Evolutionary conservation across 1,140 invertebrate genomes (phyloP), one percentile per base, ranked within the genome.

Genomic region (Micrasema minimum): DNA sequence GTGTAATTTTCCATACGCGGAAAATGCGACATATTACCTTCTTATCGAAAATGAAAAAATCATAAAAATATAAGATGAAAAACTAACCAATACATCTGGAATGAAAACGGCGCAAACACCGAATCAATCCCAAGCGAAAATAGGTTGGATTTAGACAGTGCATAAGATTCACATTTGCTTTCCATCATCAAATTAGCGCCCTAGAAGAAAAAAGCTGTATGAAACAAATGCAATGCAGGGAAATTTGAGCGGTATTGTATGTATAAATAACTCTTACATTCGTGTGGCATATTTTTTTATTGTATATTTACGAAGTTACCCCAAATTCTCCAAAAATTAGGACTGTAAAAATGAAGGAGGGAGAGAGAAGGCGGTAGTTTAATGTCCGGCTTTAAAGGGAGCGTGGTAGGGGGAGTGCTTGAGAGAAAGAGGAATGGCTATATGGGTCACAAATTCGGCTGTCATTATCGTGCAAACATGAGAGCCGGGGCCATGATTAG

Each of bases 1-100:
- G 50, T 10, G 9, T 48, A 66, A 41, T 43, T 53, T 71, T 38
- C 23, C 50, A 1, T 2, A 51, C 46, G 10, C 46, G 20, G n/a
- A 23, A 35, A 20, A n/a, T 14, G 37, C 46, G 20, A 12, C 46
- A 23, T 69, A 50, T 23, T 51, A 14, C 67, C 51, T 69, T 69
- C 20, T 22, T 12, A 51, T 14, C 55, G 35, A 18, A 62, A 51
- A 66, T 65, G 70, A 74, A 70, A 75, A 75, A 75, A 75, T 75
- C 74, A 75, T 75, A 75, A 75, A 75, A 75, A 75, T 75, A 75
- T 75, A 75, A 75, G 74, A 75, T 75, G 74, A 75, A 75, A 75
- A 75, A 75, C 74, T 75, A 72, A 70, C 66, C 14, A 22, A 62
- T 26, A 23, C 10, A 12, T 5, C 7, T 61, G 23, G 22, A 31